Conservation (phyloP, 2,888 invertebrate species). For the Pterostichus niger region DNA sequence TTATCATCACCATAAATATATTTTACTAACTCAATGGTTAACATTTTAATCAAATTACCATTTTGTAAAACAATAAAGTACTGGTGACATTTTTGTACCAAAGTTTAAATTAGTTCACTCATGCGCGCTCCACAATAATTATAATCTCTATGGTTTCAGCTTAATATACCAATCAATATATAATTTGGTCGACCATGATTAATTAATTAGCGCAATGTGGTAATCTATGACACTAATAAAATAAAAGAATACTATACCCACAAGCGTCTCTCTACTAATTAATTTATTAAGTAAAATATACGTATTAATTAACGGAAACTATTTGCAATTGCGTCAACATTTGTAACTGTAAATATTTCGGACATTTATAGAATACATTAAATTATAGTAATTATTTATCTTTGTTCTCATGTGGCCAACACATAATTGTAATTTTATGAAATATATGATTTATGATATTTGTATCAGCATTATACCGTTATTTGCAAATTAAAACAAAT, state of each 20-base stretch:
- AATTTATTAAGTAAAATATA: slow-evolving; percentile 19
- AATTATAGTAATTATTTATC: slow-evolving; percentile 48
- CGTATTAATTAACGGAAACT: slow-evolving; percentile 33
- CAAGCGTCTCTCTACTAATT: slow-evolving; percentile 30
- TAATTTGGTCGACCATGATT: slow-evolving; percentile 17
- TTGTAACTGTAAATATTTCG: slow-evolving; percentile 2
- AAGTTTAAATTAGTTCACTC: slow-evolving; percentile 4
- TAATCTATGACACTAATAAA: neutral
- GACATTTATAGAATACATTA: neutral
- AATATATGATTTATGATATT: slow-evolving; percentile 25
- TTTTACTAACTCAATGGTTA: neutral
- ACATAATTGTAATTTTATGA: slow-evolving; percentile 18
- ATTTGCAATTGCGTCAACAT: slow-evolving; percentile 2
- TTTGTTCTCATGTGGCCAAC: slow-evolving; percentile 34
- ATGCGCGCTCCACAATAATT: slow-evolving; percentile 4
- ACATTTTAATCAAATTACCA: slow-evolving; percentile 35
- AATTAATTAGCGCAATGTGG: slow-evolving; percentile 26
- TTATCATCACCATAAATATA: neutral
- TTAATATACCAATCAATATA: slow-evolving; percentile 17
- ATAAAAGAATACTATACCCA: slow-evolving; percentile 4
- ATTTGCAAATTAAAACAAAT: too few species aligned
- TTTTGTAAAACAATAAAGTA: slow-evolving; percentile 17
- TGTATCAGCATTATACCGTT: neutral
- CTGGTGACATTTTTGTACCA: neutral
- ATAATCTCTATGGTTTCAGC: neutral